Conservation (phyloP, 2,797 vertebrate genomes). For the Anguilla pacifica region DNA sequence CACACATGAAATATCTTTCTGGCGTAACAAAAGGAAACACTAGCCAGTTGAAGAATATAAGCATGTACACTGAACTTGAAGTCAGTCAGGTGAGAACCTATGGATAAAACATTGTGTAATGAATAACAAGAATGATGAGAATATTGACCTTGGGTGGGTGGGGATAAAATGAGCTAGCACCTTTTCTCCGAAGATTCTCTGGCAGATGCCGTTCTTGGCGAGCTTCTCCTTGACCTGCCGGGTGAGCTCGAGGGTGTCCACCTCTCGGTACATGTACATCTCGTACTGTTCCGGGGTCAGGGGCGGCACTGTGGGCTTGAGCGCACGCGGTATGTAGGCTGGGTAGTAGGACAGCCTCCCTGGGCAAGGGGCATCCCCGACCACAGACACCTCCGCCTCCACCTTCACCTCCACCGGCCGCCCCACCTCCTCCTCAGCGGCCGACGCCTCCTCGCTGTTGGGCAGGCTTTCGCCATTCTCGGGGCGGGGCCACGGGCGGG, state of each 20-base stretch:
- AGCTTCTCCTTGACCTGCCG: conserved; percentile 98
- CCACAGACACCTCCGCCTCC: conserved; percentile 72
- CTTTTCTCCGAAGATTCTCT: conserved; percentile 99
- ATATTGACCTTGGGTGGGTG: not conserved
- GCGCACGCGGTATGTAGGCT: conserved; percentile 84
- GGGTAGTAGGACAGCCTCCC: conserved; percentile 87
- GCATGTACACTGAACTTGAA: not conserved
- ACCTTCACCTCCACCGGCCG: conserved; percentile 80
- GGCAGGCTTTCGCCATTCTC: conserved; percentile 72
- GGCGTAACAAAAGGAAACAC: not conserved
- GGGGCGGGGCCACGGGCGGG: conserved; percentile 69
- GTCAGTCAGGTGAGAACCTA: not conserved
- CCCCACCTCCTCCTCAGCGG: conserved; percentile 77
- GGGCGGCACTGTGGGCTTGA: conserved; percentile 92
- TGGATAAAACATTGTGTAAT: not conserved
- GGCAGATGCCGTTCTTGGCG: conserved; percentile 98
- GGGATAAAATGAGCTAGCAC: conserved; percentile 58
- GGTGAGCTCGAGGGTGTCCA: conserved; percentile 95
- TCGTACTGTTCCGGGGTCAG: conserved; percentile 97
- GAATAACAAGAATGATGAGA: not conserved
- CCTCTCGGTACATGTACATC: conserved; percentile 98
- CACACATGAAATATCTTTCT: not conserved
- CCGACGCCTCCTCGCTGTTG: conserved; percentile 81
- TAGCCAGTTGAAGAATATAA: not conserved
- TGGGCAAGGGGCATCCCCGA: conserved; percentile 63